phyloP scores from a whole-genome alignment of 2,888 invertebrate genomes.

The Eubasilissa splendida region DNA sequence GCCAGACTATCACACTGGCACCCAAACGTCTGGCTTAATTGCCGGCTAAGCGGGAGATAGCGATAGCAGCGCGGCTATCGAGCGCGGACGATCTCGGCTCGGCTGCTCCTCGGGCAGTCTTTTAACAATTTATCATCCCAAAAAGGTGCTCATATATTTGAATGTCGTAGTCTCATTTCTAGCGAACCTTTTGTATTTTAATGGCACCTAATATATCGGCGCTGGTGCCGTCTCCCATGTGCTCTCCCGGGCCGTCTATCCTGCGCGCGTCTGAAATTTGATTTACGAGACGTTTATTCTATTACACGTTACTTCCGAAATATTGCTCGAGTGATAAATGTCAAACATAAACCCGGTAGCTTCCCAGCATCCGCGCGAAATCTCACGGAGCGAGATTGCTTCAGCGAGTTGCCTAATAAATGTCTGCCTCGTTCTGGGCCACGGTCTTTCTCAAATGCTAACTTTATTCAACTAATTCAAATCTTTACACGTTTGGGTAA shows the following conservation, averaged over 20 bases:
- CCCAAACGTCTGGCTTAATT: no score
- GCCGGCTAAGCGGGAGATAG: no score
- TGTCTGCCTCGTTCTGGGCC: no score
- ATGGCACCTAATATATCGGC: background rate
- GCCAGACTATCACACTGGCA: no score
- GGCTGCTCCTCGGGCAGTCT: background rate
- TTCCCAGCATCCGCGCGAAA: background rate
- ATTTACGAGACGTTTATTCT: background rate
- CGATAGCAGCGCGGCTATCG: background rate
- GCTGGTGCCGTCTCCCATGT: background rate
- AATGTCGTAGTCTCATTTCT: no score
- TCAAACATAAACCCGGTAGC: constrained; percentile 12
- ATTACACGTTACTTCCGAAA: constrained; percentile 1
- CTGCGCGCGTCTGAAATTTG: background rate
- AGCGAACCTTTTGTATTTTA: background rate
- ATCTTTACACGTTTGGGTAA: no score
- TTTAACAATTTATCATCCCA: background rate
- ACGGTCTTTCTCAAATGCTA: no score
- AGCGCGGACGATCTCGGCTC: background rate
- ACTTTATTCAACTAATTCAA: no score
- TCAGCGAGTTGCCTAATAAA: no score
- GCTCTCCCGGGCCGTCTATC: background rate
- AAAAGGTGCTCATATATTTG: constrained; percentile 1
- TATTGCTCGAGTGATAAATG: constrained; percentile 11
- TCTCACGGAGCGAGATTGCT: no score